A percentile compares a stretch with the other conserved stretches of the same genome.
Conservation (phyloP, 2,113 vertebrate species). For the Corythoichthys intestinalis region DNA sequence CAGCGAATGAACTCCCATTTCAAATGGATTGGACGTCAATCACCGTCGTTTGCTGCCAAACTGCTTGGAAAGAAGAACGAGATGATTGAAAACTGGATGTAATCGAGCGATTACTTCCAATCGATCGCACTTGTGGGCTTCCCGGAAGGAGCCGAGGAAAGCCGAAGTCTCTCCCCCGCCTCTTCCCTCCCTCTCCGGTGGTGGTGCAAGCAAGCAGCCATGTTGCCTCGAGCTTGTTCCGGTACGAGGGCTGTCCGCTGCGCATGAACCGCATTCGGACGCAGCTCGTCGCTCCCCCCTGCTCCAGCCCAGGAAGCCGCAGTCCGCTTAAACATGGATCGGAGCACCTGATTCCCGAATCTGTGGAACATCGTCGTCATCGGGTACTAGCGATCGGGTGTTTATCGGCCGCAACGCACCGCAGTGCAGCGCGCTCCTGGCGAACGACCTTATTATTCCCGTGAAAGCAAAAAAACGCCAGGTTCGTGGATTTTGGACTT, state of each 20-base stretch:
- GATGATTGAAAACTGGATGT: no score
- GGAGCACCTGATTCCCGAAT: conserved; percentile 50
- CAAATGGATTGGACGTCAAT: no score
- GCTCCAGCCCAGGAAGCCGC: conserved; percentile 30
- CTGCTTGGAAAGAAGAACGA: no score
- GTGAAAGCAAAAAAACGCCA: conserved; percentile 55
- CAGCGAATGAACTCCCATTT: no score
- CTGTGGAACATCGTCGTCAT: not conserved
- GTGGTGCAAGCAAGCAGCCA: conserved; percentile 72
- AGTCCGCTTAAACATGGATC: conserved; percentile 58
- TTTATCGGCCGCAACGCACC: conserved; percentile 51
- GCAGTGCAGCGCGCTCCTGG: conserved; percentile 57
- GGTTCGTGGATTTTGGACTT: conserved; percentile 58
- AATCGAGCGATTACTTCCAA: no score
- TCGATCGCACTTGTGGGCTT: not conserved
- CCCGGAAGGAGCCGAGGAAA: conserved; percentile 50
- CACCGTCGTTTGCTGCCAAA: no score
- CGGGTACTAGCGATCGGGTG: not conserved
- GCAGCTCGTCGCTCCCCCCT: conserved; percentile 54
- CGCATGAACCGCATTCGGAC: conserved; percentile 63
- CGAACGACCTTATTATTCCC: conserved; percentile 60
- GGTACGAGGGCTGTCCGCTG: conserved; percentile 73
- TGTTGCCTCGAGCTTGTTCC: conserved; percentile 78
- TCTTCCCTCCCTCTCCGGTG: conserved; percentile 30
- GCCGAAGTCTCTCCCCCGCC: conserved; percentile 27